Conservation (phyloP, 1,140 invertebrate species). For the Platorchestia sp. region DNA sequence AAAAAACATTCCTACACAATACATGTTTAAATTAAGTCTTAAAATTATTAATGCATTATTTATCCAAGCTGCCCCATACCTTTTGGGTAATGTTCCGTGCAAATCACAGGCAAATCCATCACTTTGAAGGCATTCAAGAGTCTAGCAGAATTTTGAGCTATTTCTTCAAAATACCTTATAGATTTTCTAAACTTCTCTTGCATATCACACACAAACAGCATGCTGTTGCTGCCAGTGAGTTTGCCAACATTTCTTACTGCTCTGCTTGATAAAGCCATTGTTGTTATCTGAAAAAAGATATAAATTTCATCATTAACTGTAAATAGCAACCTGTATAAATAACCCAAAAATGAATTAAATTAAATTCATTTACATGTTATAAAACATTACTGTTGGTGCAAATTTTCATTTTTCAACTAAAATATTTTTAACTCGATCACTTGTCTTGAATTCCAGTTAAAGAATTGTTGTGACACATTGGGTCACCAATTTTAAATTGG, state of each 20-base stretch:
- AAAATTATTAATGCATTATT: background rate
- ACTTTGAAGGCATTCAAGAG: slow-evolving; percentile 75
- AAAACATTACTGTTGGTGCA: too few relatives aligned
- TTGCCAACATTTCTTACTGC: slow-evolving; percentile 68
- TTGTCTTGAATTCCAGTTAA: too few relatives aligned
- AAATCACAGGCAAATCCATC: slow-evolving; percentile 77
- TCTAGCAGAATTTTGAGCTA: slow-evolving; percentile 74
- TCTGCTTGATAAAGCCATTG: slow-evolving; percentile 42
- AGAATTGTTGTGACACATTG: too few relatives aligned
- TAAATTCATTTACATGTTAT: too few relatives aligned
- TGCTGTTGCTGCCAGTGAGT: slow-evolving; percentile 72
- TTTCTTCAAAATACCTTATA: slow-evolving; percentile 77
- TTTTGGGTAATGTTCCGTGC: slow-evolving; percentile 81
- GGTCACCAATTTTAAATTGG: too few relatives aligned
- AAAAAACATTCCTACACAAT: background rate
- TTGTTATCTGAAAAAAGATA: background rate
- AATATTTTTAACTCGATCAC: too few relatives aligned
- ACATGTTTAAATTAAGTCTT: background rate
- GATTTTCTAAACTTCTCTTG: slow-evolving; percentile 78
- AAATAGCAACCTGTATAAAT: too few relatives aligned
- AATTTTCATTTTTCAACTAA: too few relatives aligned
- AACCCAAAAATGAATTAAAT: too few relatives aligned
- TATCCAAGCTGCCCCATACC: slow-evolving; percentile 70
- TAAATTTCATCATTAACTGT: background rate
- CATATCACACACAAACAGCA: slow-evolving; percentile 78